These are phyloP conservation scores for Notarius lentiginosus DNA, from an alignment of 2,113 vertebrate genomes.

Conservation along the genomic window DNA sequence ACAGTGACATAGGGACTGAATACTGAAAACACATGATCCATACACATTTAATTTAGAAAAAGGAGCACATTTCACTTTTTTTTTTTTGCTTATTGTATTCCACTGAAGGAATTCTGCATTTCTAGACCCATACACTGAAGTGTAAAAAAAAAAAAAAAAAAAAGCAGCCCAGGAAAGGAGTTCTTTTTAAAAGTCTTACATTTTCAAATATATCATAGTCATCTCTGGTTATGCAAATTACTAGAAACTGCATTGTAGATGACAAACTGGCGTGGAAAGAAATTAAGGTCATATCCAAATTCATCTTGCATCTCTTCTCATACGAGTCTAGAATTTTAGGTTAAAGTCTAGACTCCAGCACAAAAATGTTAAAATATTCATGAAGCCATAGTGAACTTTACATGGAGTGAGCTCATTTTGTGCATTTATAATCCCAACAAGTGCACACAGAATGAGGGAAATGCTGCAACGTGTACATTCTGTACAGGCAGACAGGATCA, in stretches of 20 bases:
- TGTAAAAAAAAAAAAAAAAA: too few relatives aligned
- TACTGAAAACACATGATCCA: neutral
- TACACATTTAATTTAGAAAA: neutral
- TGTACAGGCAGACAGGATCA: slow-evolving; percentile 5
- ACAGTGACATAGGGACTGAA: neutral
- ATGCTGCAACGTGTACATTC: neutral
- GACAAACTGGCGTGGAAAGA: neutral
- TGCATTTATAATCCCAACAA: neutral
- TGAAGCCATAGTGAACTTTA: neutral
- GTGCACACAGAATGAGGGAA: neutral
- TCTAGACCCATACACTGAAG: neutral
- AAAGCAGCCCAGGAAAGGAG: neutral
- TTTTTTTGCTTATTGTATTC: neutral
- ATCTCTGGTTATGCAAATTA: neutral
- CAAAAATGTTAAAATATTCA: neutral
- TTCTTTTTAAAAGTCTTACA: neutral
- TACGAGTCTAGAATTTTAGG: neutral
- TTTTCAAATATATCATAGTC: neutral
- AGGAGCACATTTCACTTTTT: neutral
- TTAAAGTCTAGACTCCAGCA: slow-evolving; percentile 9
- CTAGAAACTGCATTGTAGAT: neutral
- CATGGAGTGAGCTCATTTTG: slow-evolving; percentile 16
- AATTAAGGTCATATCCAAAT: neutral
- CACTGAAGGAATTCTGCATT: neutral
- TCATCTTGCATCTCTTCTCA: neutral